These are phyloP conservation scores for Protaetia brevitarsis DNA, from an alignment of 1,140 invertebrate genomes.

Conservation along the genomic window DNA sequence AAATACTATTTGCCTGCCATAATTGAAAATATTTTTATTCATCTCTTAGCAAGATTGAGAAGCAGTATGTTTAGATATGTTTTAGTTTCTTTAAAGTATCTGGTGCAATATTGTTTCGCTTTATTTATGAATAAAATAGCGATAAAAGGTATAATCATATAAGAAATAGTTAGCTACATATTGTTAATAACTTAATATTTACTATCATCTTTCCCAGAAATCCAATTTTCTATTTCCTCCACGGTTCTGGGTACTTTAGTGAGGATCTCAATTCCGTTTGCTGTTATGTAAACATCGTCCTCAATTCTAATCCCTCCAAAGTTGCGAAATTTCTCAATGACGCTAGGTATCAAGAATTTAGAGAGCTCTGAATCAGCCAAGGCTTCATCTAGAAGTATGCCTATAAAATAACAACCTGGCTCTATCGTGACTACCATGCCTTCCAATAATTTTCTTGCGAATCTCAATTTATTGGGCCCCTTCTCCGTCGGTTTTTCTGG, in stretches of 20 bases:
- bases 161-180: too few species aligned
- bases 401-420: slow-evolving; percentile 93
- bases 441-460: slow-evolving; percentile 68
- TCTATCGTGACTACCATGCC: slow-evolving; percentile 95
- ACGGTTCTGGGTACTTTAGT: slow-evolving; percentile 84
- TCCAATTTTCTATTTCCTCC: slow-evolving; percentile 74
- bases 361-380: slow-evolving; percentile 59
- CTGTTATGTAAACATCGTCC: slow-evolving; percentile 90
- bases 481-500: slow-evolving; percentile 56
- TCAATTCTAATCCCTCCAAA: slow-evolving; percentile 95
- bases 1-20: too few species aligned
- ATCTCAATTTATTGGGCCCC: slow-evolving; percentile 66
- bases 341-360: slow-evolving; percentile 70
- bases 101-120: too few species aligned
- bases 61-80: too few species aligned
- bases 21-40: too few species aligned
- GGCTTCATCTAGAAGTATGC: slow-evolving; percentile 64
- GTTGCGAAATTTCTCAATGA: slow-evolving; percentile 69
- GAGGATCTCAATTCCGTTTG: slow-evolving; percentile 78
- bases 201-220: slow-evolving; percentile 51
- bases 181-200: too few species aligned
- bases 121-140: too few species aligned
- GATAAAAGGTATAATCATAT: too few species aligned
- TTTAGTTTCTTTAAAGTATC: too few species aligned
- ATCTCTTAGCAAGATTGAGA: too few species aligned